Conservation (phyloP, 1,140 invertebrate genomes). For the Temnothorax longispinosus region DNA sequence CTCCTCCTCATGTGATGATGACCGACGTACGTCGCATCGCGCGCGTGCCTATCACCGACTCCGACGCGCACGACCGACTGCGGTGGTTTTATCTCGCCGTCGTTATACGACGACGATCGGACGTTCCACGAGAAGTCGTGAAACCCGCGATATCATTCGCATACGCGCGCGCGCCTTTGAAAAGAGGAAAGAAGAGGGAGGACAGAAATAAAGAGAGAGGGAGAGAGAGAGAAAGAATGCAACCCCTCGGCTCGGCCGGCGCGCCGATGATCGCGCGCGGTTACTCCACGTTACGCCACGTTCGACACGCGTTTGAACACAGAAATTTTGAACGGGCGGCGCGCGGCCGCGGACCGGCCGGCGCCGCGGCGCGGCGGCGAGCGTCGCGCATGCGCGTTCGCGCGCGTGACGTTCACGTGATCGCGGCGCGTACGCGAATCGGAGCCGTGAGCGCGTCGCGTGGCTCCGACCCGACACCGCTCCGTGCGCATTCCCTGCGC, state of each 20-base stretch:
- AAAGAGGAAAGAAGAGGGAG: no score
- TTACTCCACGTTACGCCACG: conserved; percentile 17
- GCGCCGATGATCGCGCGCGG: conserved; percentile 25
- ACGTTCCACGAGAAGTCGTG: conserved; percentile 16
- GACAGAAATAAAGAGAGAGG: neutral
- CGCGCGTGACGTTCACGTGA: conserved; percentile 72
- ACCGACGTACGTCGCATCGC: conserved; percentile 25
- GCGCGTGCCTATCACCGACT: neutral
- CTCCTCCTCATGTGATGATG: conserved; percentile 20
- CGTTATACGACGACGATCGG: neutral
- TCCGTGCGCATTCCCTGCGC: conserved; percentile 26
- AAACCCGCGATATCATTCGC: conserved; percentile 14
- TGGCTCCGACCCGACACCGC: conserved; percentile 21
- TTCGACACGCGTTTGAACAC: conserved; percentile 48
- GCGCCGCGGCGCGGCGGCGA: neutral
- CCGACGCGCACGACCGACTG: conserved; percentile 16
- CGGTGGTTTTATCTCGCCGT: conserved; percentile 23
- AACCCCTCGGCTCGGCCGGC: conserved; percentile 4
- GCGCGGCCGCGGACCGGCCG: neutral
- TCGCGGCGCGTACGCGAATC: conserved; percentile 59
- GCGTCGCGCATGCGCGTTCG: neutral
- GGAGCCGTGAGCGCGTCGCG: conserved; percentile 17
- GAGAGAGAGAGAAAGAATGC: neutral
- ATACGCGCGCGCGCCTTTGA: neutral
- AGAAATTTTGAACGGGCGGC: neutral